phyloP scores from a whole-genome alignment of 2,797 vertebrate genomes.

The Pelobates cultripes region DNA sequence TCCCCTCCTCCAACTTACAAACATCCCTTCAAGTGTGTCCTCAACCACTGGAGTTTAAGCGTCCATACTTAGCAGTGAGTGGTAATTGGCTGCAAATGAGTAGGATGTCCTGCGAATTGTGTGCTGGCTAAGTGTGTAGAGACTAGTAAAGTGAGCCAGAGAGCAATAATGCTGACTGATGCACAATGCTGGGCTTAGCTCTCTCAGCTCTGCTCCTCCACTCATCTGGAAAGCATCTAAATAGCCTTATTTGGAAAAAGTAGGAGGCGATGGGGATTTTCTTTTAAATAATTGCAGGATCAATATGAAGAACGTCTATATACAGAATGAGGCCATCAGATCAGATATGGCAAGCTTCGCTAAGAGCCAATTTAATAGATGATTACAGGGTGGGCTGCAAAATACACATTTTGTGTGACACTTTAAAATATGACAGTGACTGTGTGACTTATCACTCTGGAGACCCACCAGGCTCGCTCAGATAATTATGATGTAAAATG shows the following conservation, averaged over 20 bases:
- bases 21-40: neutral
- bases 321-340: conserved; percentile 49
- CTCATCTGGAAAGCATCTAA: conserved; percentile 79
- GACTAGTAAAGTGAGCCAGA: too few relatives aligned
- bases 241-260: conserved; percentile 76
- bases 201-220: conserved; percentile 75
- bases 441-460: neutral
- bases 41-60: conserved; percentile 73
- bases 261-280: conserved; percentile 69
- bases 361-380: conserved; percentile 31
- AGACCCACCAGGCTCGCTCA: neutral
- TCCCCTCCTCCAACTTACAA: conserved; percentile 1
- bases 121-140: conserved; percentile 73
- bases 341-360: conserved; percentile 40
- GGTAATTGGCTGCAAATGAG: conserved; percentile 91
- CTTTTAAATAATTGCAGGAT: conserved; percentile 74
- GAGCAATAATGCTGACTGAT: conserved; percentile 65
- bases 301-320: conserved; percentile 59
- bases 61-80: conserved; percentile 76
- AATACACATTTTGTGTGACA: conserved; percentile 12
- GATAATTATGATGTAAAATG: conserved; percentile 3
- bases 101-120: conserved; percentile 74
- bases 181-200: conserved; percentile 65
- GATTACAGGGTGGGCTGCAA: neutral
- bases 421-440: conserved; percentile 9